Evolutionary conservation across 37 sponge, comb jelly and placozoan genomes (phyloP).

Genomic region (Axinella damicornis): DNA sequence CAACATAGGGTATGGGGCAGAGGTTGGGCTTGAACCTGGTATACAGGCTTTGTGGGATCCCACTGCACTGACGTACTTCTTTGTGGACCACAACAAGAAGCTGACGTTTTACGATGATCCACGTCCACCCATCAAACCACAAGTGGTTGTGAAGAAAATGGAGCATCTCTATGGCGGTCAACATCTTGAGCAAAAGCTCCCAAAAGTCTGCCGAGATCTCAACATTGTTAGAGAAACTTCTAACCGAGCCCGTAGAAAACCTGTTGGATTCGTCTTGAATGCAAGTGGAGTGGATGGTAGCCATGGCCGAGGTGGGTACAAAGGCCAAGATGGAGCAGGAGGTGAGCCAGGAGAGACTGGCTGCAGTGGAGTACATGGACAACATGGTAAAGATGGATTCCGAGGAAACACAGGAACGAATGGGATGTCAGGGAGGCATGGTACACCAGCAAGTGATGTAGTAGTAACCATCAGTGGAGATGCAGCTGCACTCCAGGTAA

Average conservation of each 20-base stretch:
- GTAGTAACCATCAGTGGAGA: constrained; percentile 30
- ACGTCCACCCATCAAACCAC: constrained; percentile 40
- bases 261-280: constrained; percentile 15
- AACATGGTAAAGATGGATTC: too few relatives aligned
- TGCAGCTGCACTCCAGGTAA: constrained; percentile 14
- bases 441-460: constrained; percentile 69
- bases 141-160: not conserved
- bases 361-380: too few relatives aligned
- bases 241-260: constrained; percentile 29
- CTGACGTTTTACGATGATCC: constrained; percentile 63
- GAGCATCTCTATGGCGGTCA: constrained; percentile 20
- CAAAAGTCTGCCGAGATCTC: not conserved
- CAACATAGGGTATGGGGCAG: constrained; percentile 77
- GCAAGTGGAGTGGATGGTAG: constrained; percentile 43
- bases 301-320: constrained; percentile 31
- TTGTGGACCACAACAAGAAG: constrained; percentile 55
- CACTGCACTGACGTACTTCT: constrained; percentile 39
- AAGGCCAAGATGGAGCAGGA: constrained; percentile 24
- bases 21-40: constrained; percentile 51
- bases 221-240: constrained; percentile 15
- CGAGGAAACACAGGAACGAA: constrained; percentile 8
- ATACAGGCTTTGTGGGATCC: constrained; percentile 78
- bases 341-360: constrained; percentile 49
- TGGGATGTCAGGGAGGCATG: constrained; percentile 31
- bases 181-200: not conserved